Percentiles rank a stretch among this genome's conserved stretches.
Evolutionary conservation across 2,888 invertebrate species (phyloP).

Genomic region (Baccha elongata): DNA sequence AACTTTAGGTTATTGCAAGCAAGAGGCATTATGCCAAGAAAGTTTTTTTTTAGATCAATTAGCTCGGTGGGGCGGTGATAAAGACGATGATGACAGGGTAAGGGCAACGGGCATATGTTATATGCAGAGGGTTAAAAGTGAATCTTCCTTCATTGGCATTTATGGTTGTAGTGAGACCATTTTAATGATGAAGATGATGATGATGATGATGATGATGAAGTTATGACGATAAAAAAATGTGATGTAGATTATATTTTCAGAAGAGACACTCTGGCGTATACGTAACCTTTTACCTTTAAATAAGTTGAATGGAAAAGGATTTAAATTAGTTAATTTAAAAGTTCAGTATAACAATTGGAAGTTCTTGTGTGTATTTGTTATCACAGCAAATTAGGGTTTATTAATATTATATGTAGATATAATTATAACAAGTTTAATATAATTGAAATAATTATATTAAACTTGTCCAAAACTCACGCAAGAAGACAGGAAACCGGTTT

Average conservation of each 20-base stretch:
- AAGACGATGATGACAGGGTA: background rate
- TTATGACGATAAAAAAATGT: slow-evolving; percentile 15
- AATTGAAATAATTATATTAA: too few species aligned
- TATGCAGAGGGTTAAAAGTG: slow-evolving; percentile 35
- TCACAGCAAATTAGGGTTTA: too few species aligned
- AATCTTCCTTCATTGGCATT: slow-evolving; percentile 33
- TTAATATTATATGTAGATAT: too few species aligned
- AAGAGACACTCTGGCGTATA: slow-evolving; percentile 41
- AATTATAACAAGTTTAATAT: too few species aligned
- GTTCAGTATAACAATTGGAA: background rate
- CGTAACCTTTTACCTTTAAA: slow-evolving; percentile 45
- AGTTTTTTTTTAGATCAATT: slow-evolving; percentile 34
- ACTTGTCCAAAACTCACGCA: too few species aligned
- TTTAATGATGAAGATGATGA: slow-evolving; percentile 27
- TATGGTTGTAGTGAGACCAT: slow-evolving; percentile 27
- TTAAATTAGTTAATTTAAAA: slow-evolving; percentile 5
- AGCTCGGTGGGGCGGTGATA: slow-evolving; percentile 10
- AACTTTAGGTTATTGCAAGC: slow-evolving; percentile 48
- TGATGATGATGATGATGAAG: slow-evolving; percentile 32
- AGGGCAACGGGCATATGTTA: slow-evolving; percentile 1
- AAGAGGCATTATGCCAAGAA: slow-evolving; percentile 44
- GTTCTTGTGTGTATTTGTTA: too few species aligned
- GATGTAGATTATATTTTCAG: background rate
- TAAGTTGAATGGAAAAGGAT: slow-evolving; percentile 22
- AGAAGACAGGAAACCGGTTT: too few species aligned